Evolutionary conservation across 2,888 invertebrate genomes (phyloP), one percentile per base, ranked within the genome.

Genomic region (Ametastegia equiseti): DNA sequence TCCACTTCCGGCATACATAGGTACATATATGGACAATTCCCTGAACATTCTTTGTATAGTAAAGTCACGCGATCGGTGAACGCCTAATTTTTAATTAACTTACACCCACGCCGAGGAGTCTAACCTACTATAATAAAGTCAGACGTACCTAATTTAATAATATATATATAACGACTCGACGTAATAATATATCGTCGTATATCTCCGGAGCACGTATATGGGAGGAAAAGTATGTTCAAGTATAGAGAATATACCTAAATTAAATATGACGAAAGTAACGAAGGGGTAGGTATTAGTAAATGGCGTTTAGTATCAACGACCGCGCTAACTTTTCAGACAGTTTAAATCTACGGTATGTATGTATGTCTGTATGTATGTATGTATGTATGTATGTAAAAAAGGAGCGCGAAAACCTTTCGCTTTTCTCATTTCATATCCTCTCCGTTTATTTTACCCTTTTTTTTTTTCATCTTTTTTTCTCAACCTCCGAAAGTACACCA

Each of bases 31-130:
- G 30, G 39, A 67, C 65, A 39, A 67, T 67, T 30, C 33, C 13
- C 63, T n/a, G 27, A 63, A n/a, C 15, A 30, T 23, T 5, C n/a
- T 2, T 42, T 42, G 3, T 19, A 33, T 19, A n/a, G 19, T 9
- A 7, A 13, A 69, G 69, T 69, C 69, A 69, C 69, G 69, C 69
- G 69, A 69, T 69, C 69, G 33, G 19, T 11, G 4, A 69, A 69
- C 36, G 13, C n/a, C 23, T 13, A 71, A n/a, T 42, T 47, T 71
- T 30, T 71, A 71, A 71, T 71, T 71, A 71, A 71, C 27, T 71
- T 47, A 47, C 47, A 13, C 30, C 13, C 2, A 45, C 47, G 13
- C 47, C 47, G 15, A 11, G 39, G 39, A 39, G 39, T 67, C 39
- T 13, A 67, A 67, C 39, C 39, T 9, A 15, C 39, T 11, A 27